Evolutionary conservation across 1,140 invertebrate genomes (phyloP).

Genomic region (Stenopsyche tienmushanensis): DNA sequence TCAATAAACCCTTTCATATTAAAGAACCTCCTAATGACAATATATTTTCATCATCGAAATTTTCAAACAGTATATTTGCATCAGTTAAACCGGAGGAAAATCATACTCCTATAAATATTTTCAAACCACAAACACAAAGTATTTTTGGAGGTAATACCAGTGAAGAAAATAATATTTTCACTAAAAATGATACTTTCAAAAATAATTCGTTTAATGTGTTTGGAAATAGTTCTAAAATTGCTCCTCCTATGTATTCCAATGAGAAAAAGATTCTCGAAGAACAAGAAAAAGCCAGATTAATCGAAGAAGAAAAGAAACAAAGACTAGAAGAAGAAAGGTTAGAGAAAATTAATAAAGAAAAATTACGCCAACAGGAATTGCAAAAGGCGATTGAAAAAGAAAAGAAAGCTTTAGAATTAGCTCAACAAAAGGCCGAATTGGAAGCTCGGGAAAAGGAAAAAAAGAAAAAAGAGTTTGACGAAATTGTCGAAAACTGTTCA

Average conservation of each 20-base stretch:
- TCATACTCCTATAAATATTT: no score
- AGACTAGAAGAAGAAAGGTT: slow-evolving; percentile 46
- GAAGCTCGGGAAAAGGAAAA: slow-evolving; percentile 43
- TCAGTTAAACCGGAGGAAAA: neutral
- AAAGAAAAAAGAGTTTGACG: slow-evolving; percentile 48
- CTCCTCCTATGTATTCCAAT: no score
- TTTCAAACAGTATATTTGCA: neutral
- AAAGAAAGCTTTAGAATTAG: slow-evolving; percentile 43
- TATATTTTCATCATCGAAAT: neutral
- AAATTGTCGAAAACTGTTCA: slow-evolving; percentile 50
- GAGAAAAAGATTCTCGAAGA: no score
- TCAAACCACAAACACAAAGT: no score
- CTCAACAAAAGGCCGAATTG: slow-evolving; percentile 46
- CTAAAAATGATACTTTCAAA: neutral
- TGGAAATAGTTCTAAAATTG: slow-evolving; percentile 24
- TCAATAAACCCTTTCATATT: no score
- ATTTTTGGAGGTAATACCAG: neutral
- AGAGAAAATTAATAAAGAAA: slow-evolving; percentile 16
- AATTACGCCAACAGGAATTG: slow-evolving; percentile 45
- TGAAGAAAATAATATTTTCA: neutral
- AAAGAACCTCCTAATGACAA: neutral
- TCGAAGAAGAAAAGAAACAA: slow-evolving; percentile 46
- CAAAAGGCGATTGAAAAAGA: slow-evolving; percentile 51
- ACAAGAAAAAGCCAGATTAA: slow-evolving; percentile 36
- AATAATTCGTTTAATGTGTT: slow-evolving; percentile 35